These are phyloP conservation scores for Synergus gifuensis DNA, from an alignment of 2,888 invertebrate genomes.

Conservation along the genomic window DNA sequence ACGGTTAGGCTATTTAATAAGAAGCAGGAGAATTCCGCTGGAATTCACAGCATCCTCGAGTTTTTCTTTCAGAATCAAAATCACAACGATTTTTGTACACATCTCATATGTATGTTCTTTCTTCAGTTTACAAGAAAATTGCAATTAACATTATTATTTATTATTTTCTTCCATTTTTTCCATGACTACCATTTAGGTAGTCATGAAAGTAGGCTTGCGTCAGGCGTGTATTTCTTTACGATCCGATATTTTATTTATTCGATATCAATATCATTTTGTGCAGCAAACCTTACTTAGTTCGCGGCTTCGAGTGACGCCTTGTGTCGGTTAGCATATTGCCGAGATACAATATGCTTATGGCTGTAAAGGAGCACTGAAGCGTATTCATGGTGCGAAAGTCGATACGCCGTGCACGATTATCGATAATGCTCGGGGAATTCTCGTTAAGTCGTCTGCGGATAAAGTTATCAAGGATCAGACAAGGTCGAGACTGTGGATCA, in stretches of 20 bases:
- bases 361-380: constrained; percentile 40
- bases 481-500: constrained; percentile 29
- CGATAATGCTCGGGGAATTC: constrained; percentile 40
- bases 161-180: no score
- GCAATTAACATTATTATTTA: no score
- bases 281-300: neutral
- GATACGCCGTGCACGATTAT: constrained; percentile 29
- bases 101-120: no score
- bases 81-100: neutral
- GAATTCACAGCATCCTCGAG: constrained; percentile 25
- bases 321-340: constrained; percentile 28
- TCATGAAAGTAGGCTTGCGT: no score
- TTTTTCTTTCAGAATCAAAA: constrained; percentile 29
- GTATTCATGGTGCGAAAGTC: constrained; percentile 37
- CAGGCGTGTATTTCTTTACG: no score
- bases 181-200: no score
- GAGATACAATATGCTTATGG: constrained; percentile 33
- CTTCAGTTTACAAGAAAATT: neutral
- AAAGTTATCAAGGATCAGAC: constrained; percentile 39
- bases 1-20: constrained; percentile 9
- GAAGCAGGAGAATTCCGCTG: constrained; percentile 19
- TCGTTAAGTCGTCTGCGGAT: constrained; percentile 37
- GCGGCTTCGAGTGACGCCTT: neutral
- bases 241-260: neutral
- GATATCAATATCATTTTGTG: neutral